Evolutionary conservation across 1,140 invertebrate species (phyloP).

Genomic region (Brachionus plicatilis): DNA sequence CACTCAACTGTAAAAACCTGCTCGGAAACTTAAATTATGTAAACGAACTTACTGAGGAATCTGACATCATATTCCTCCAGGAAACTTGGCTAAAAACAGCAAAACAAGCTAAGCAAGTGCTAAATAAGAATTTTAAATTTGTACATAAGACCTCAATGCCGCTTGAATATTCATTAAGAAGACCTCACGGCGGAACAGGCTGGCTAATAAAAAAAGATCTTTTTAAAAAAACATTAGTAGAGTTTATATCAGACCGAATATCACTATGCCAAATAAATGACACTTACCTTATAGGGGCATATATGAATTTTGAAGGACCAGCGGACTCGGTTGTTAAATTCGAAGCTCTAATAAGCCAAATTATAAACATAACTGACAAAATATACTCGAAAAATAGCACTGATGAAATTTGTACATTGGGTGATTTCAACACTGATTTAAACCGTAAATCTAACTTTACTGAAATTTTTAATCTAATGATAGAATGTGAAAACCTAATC

Average conservation of each 20-base stretch:
- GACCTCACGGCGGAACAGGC: not conserved
- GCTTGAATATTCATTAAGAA: not conserved
- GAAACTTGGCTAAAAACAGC: constrained; percentile 30
- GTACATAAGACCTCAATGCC: not conserved
- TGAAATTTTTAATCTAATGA: not conserved
- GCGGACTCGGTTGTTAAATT: not conserved
- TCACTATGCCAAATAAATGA: constrained; percentile 4
- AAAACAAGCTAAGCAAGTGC: constrained; percentile 1
- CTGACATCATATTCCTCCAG: not conserved
- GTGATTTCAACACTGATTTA: not conserved
- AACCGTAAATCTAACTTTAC: not conserved
- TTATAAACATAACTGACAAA: not conserved
- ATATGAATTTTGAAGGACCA: constrained; percentile 15
- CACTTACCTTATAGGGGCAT: constrained; percentile 8
- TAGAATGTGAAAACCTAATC: not conserved
- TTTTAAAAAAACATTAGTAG: not conserved
- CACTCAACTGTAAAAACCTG: constrained; percentile 1
- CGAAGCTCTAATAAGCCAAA: not conserved
- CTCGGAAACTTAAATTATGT: not conserved
- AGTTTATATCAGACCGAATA: not conserved
- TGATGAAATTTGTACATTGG: not conserved
- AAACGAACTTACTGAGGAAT: not conserved
- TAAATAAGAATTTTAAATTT: not conserved
- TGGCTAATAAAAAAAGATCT: constrained; percentile 6
- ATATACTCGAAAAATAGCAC: not conserved